Conservation (phyloP, 2,888 invertebrate species). For the Bursaphelenchus okinawaensis region DNA sequence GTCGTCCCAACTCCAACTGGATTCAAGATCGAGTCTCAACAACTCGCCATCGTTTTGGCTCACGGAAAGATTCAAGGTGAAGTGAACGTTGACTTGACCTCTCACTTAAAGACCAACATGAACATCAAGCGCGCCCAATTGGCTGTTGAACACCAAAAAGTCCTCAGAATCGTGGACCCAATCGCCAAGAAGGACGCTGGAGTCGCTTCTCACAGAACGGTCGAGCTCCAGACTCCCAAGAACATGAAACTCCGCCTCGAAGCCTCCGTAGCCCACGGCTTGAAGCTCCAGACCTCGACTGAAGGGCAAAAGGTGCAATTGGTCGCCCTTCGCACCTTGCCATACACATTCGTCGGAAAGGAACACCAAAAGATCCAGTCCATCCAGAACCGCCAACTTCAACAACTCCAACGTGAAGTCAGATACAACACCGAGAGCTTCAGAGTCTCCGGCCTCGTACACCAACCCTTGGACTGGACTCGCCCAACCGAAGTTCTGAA, state of each 20-base stretch:
- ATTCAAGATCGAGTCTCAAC: constrained; percentile 29
- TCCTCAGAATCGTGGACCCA: background rate
- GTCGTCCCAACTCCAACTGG: constrained; percentile 41
- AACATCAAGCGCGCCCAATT: constrained; percentile 8
- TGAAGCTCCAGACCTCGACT: constrained; percentile 5
- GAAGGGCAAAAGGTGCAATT: constrained; percentile 24
- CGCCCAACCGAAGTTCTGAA: background rate
- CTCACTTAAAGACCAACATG: background rate
- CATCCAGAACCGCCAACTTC: constrained; percentile 9
- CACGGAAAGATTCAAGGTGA: background rate
- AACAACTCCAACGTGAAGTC: constrained; percentile 1
- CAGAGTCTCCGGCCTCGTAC: constrained; percentile 29
- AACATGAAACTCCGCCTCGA: background rate
- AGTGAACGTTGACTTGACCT: background rate
- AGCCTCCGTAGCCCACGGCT: background rate
- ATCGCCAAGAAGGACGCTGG: background rate
- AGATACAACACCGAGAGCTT: constrained; percentile 16
- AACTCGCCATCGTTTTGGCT: background rate
- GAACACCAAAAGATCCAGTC: constrained; percentile 1
- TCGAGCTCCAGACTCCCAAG: background rate
- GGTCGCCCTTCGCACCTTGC: constrained; percentile 25
- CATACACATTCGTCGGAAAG: constrained; percentile 17
- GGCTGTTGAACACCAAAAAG: constrained; percentile 11
- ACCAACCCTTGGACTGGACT: constrained; percentile 12
- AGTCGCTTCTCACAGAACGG: background rate